Conservation (phyloP, 2,113 vertebrate species). For the Scophthalmus maximus region DNA sequence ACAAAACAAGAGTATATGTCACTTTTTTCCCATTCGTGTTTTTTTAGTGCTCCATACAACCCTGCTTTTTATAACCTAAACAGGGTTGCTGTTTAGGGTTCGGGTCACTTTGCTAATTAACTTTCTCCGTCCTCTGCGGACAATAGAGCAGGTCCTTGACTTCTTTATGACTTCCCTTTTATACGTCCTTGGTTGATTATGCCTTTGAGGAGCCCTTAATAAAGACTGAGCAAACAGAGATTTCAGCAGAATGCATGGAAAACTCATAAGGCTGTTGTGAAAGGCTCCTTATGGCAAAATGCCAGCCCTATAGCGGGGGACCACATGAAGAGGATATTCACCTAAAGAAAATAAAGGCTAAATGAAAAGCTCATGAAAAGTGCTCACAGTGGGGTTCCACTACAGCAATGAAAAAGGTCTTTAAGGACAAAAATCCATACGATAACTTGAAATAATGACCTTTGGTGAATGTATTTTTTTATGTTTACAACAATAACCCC, state of each 20-base stretch:
- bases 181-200: slow-evolving; percentile 62
- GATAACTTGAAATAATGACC: slow-evolving; percentile 4
- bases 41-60: slow-evolving; percentile 17
- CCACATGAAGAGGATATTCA: slow-evolving; percentile 24
- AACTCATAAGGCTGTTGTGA: slow-evolving; percentile 27
- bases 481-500: neutral
- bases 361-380: slow-evolving; percentile 47
- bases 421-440: neutral
- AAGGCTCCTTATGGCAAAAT: slow-evolving; percentile 41
- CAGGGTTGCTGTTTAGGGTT: too few relatives aligned
- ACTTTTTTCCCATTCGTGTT: slow-evolving; percentile 13
- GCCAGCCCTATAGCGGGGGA: slow-evolving; percentile 41
- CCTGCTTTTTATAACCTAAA: slow-evolving; percentile 38
- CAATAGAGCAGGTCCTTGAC: slow-evolving; percentile 65
- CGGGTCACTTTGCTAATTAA: slow-evolving; percentile 63
- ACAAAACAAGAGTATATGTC: neutral
- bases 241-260: slow-evolving; percentile 59
- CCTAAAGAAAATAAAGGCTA: slow-evolving; percentile 4
- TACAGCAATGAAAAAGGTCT: slow-evolving; percentile 28
- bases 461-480: slow-evolving; percentile 5
- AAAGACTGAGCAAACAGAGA: slow-evolving; percentile 72
- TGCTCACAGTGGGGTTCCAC: slow-evolving; percentile 20
- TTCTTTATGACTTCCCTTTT: slow-evolving; percentile 78
- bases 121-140: slow-evolving; percentile 66
- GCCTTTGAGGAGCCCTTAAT: slow-evolving; percentile 70